Evolutionary conservation across 2,888 invertebrate species (phyloP).

Genomic region (Harpalus rufipes): DNA sequence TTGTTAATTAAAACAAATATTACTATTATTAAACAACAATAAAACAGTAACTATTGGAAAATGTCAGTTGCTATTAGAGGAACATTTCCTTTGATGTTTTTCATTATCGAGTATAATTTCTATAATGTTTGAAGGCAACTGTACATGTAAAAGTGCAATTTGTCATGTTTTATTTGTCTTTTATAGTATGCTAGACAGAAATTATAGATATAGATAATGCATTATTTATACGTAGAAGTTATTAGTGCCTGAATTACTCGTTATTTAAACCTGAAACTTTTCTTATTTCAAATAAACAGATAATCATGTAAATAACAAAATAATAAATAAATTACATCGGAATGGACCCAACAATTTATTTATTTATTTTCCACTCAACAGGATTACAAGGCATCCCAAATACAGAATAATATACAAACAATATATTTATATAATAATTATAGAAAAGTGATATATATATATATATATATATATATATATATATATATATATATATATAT

Average conservation of each 20-base stretch:
- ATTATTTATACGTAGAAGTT: background rate
- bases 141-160: conserved; percentile 15
- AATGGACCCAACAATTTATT: background rate
- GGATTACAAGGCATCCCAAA: no score
- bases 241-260: background rate
- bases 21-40: no score
- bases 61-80: background rate
- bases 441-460: no score
- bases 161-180: conserved; percentile 31
- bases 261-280: background rate
- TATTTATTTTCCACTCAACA: no score
- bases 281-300: background rate
- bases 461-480: no score
- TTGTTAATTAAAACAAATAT: conserved; percentile 1
- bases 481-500: no score
- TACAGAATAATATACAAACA: no score
- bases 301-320: background rate
- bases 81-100: conserved; percentile 35
- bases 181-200: background rate
- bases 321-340: background rate
- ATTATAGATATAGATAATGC: background rate
- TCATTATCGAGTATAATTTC: conserved; percentile 14
- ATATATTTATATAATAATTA: no score
- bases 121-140: conserved; percentile 11
- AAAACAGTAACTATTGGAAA: no score